These are phyloP conservation scores for Drosophila jambulina DNA, from an alignment of 1,140 invertebrate species.

Conservation along the genomic window DNA sequence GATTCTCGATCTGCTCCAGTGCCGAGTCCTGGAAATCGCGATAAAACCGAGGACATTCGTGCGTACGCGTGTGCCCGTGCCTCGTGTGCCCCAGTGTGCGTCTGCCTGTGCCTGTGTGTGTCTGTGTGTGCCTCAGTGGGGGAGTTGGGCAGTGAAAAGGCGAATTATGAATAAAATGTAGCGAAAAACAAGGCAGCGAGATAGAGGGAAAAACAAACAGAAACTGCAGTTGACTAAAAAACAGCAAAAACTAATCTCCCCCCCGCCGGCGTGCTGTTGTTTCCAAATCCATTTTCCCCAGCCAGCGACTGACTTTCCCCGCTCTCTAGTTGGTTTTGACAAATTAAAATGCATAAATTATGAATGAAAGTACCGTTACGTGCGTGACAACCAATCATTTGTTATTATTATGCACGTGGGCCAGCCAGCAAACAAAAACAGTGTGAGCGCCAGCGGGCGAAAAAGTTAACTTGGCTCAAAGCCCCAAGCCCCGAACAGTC, in stretches of 20 bases:
- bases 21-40: conserved; percentile 52
- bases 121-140: conserved; percentile 25
- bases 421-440: conserved; percentile 35
- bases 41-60: conserved; percentile 43
- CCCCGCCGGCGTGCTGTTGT: conserved; percentile 1
- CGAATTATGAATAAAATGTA: conserved; percentile 70
- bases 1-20: conserved; percentile 31
- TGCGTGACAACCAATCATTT: conserved; percentile 83
- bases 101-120: conserved; percentile 11
- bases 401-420: conserved; percentile 83
- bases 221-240: conserved; percentile 28
- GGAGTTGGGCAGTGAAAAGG: conserved; percentile 47
- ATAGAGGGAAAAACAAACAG: conserved; percentile 25
- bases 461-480: conserved; percentile 45
- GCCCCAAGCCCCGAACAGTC: background rate
- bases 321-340: conserved; percentile 61
- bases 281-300: conserved; percentile 43
- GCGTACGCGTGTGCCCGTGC: conserved; percentile 17
- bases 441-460: conserved; percentile 19
- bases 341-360: conserved; percentile 84
- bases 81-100: conserved; percentile 6
- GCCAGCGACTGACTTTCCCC: conserved; percentile 7
- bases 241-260: conserved; percentile 8
- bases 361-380: conserved; percentile 83
- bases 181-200: conserved; percentile 15